These are phyloP conservation scores for Paramormyrops kingsleyae DNA, from an alignment of 2,113 vertebrate genomes.

Conservation along the genomic window DNA sequence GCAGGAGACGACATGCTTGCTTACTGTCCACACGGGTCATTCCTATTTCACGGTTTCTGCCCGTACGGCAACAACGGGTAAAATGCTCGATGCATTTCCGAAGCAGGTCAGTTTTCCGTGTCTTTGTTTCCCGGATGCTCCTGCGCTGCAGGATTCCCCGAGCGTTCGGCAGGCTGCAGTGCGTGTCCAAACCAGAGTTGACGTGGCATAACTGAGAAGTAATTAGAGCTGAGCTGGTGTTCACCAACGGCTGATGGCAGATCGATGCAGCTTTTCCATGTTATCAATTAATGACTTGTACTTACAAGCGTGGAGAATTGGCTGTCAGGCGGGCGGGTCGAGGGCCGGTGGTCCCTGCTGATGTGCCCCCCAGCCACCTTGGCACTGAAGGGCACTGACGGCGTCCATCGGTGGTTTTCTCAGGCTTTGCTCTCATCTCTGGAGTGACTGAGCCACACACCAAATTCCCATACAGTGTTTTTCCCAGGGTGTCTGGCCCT, in stretches of 20 bases:
- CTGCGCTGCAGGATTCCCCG: not conserved
- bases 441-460: not conserved
- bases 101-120: not conserved
- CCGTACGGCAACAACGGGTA: not conserved
- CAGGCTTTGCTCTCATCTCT: not conserved
- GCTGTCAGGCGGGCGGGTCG: slow-evolving; percentile 38
- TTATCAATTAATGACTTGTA: slow-evolving; percentile 72
- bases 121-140: not conserved
- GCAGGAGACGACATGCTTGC: not conserved
- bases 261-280: slow-evolving; percentile 67
- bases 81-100: not conserved
- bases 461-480: not conserved
- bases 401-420: not conserved
- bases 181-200: slow-evolving; percentile 44
- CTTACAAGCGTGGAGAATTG: slow-evolving; percentile 63
- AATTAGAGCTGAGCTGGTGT: slow-evolving; percentile 49
- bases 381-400: not conserved
- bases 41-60: not conserved
- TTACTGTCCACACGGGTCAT: not conserved
- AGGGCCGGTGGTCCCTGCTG: slow-evolving; percentile 16
- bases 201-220: slow-evolving; percentile 58
- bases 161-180: not conserved
- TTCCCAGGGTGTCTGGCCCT: not conserved
- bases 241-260: slow-evolving; percentile 52
- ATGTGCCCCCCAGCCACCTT: slow-evolving; percentile 6